phyloP scores from a whole-genome alignment of 2,888 invertebrate genomes.

The Xestoiulus laeticollis region DNA sequence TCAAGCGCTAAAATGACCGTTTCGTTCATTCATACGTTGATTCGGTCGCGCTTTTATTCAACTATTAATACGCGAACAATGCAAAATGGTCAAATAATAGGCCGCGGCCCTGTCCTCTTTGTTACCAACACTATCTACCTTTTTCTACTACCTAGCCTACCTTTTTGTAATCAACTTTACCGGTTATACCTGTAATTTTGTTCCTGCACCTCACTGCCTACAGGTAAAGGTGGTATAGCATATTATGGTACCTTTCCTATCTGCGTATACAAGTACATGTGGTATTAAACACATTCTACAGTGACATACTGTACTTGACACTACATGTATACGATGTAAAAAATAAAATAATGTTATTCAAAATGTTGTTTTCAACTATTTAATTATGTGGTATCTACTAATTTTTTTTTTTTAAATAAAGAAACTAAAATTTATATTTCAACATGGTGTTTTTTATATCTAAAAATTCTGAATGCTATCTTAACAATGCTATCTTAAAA shows the following conservation, averaged over 20 bases:
- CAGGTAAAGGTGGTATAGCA: neutral
- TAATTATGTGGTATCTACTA: no score
- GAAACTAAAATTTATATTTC: no score
- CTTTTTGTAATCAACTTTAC: neutral
- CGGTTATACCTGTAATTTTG: slow-evolving; percentile 4
- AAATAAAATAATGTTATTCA: no score
- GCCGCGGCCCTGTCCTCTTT: neutral
- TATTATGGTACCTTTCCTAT: no score
- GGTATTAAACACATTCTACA: neutral
- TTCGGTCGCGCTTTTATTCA: neutral
- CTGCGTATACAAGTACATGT: no score
- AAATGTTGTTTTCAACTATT: no score
- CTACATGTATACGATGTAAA: no score
- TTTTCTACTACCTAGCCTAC: neutral
- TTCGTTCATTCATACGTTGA: neutral
- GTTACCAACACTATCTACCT: neutral
- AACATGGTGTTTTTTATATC: no score
- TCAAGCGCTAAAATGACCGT: slow-evolving; percentile 8
- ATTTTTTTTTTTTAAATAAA: no score
- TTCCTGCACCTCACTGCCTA: neutral
- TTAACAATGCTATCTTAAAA: no score
- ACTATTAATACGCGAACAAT: neutral
- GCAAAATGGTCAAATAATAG: neutral
- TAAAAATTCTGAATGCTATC: no score
- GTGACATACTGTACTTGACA: neutral